A percentile compares a stretch with the other conserved stretches of the same genome.
Evolutionary conservation across 2,888 invertebrate genomes (phyloP).

Genomic region (Drosophila neotestacea): DNA sequence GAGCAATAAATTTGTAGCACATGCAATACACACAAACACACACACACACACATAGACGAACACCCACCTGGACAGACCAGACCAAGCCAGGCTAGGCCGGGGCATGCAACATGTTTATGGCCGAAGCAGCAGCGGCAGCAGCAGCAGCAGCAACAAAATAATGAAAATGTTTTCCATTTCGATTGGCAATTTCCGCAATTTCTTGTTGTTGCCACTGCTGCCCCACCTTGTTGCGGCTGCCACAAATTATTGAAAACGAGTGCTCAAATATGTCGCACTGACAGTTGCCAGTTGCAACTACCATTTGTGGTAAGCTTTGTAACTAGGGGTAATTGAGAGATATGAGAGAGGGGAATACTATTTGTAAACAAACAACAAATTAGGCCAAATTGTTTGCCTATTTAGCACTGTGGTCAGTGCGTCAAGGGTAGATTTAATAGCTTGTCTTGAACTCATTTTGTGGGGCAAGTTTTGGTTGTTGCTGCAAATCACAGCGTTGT

Average conservation of each 20-base stretch:
- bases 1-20: constrained; percentile 49
- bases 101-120: constrained; percentile 66
- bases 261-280: constrained; percentile 65
- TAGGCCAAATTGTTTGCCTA: constrained; percentile 24
- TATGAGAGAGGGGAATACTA: neutral
- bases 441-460: constrained; percentile 18
- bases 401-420: neutral
- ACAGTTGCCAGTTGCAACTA: constrained; percentile 34
- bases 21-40: constrained; percentile 30
- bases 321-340: neutral
- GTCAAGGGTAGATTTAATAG: constrained; percentile 20
- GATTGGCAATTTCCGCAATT: constrained; percentile 83
- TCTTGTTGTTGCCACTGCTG: constrained; percentile 50
- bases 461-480: constrained; percentile 18
- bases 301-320: constrained; percentile 35
- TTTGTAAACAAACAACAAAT: constrained; percentile 20
- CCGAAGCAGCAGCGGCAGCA: constrained; percentile 7
- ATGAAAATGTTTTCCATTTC: constrained; percentile 83
- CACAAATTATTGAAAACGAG: constrained; percentile 70
- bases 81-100: constrained; percentile 27
- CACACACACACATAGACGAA: constrained; percentile 14
- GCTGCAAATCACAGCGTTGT: constrained; percentile 10
- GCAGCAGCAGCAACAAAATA: constrained; percentile 55
- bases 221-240: constrained; percentile 36
- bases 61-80: constrained; percentile 65